Evolutionary conservation across 2,113 vertebrate species (phyloP).

Genomic region (Notiomystis cincta): DNA sequence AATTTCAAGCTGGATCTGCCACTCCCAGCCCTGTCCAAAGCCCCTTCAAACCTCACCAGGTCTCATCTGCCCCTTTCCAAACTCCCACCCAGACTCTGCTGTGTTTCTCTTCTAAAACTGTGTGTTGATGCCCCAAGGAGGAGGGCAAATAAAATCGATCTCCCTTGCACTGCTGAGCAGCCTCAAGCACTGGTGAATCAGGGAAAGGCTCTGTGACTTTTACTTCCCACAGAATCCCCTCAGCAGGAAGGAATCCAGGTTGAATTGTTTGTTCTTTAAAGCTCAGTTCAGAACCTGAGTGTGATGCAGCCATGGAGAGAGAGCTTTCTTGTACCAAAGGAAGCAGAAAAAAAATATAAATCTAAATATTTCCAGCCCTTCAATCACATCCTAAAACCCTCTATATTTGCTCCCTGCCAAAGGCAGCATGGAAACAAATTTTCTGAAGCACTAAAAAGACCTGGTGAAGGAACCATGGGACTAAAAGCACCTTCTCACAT

Average conservation of each 20-base stretch:
- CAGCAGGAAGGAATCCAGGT: background rate
- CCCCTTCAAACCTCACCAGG: background rate
- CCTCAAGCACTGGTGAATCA: constrained; percentile 8
- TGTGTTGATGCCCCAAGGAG: background rate
- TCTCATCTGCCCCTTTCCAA: background rate
- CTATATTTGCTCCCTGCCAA: background rate
- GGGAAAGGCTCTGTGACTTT: background rate
- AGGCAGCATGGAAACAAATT: background rate
- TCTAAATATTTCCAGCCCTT: background rate
- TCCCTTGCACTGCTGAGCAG: background rate
- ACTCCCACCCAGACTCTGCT: background rate
- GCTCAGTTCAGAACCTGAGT: background rate
- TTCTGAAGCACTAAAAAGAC: background rate
- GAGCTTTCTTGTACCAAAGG: background rate
- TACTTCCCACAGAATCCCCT: constrained; percentile 11
- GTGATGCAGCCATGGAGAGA: background rate
- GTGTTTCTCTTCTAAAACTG: background rate
- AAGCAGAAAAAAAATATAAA: background rate
- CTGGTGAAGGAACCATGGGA: background rate
- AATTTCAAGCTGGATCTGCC: background rate
- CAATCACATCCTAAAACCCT: background rate
- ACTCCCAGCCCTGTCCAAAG: background rate
- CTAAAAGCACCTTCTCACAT: background rate
- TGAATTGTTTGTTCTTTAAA: constrained; percentile 13
- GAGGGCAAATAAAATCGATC: constrained; percentile 13